Base-by-base conservation (phyloP, 2,888 invertebrate genomes). In the Chirona hameri region DNA sequence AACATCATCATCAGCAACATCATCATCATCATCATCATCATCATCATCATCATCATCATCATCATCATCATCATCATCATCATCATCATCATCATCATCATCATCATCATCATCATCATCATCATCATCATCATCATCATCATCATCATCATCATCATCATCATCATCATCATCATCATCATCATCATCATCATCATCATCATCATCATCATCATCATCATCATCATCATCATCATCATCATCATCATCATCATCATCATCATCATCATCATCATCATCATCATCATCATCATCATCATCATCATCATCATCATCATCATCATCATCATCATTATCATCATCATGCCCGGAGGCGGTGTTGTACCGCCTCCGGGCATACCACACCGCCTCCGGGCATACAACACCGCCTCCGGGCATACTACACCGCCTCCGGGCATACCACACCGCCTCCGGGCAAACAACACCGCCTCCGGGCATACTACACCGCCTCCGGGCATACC, bases 21-120 rank as follows among this genome's bases (percentile, higher is more conserved):
- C n/a, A n/a, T 65, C 65, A 21, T 65, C 65, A 21, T 65, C 65
- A 21, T 65, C 65, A 21, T 65, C 65, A 21, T 65, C 65, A 21
- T 65, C 65, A 21, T 65, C 65, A 21, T 65, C 65, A 21, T 65
- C 65, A 65, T 65, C 65, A 21, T 65, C 65, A 21, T 65, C 65
- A 21, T 65, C 65, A n/a, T n/a, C 65, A 65, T 65, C 65, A 65
- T 65, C n/a, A 65, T 65, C 65, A 65, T n/a, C n/a, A n/a, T n/a
- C 65, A 65, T 65, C 65, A 65, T 65, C 65, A 65, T 65, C 65
- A n/a, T 65, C 65, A n/a, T 65, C 65, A n/a, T 65, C 65, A n/a
- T 65, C 65, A 65, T 65, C n/a, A 65, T 65, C 65, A n/a, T 65
- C 65, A 65, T 65, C 65, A 65, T 65, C n/a, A n/a, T 65, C 65